These are phyloP conservation scores for Brachyrhaphis roseni DNA, from an alignment of 2,797 vertebrate species.

Conservation along the genomic window DNA sequence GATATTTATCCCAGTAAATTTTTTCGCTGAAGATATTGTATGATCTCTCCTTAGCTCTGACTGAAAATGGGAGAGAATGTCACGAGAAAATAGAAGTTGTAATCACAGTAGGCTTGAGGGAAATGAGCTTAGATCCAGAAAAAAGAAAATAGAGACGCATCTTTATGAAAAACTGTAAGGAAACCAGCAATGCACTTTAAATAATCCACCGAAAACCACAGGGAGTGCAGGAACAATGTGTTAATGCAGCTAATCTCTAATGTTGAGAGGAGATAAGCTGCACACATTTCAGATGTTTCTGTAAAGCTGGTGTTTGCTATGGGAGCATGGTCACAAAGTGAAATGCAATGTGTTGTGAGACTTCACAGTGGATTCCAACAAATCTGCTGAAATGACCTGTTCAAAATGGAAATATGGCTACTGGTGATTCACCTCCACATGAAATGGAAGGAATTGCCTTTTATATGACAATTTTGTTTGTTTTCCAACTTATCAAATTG, in stretches of 20 bases:
- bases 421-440: not conserved
- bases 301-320: slow-evolving; percentile 42
- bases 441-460: not conserved
- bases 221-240: slow-evolving; percentile 57
- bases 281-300: slow-evolving; percentile 37
- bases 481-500: not conserved
- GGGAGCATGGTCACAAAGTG: slow-evolving; percentile 52
- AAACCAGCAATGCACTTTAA: slow-evolving; percentile 60
- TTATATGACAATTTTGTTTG: not conserved
- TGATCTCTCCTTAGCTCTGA: slow-evolving; percentile 68
- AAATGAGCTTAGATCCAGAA: slow-evolving; percentile 58
- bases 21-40: slow-evolving; percentile 56
- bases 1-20: slow-evolving; percentile 72
- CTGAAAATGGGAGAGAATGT: slow-evolving; percentile 57
- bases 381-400: not conserved
- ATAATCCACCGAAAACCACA: slow-evolving; percentile 58
- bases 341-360: slow-evolving; percentile 40
- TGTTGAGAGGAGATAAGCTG: slow-evolving; percentile 50
- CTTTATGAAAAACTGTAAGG: slow-evolving; percentile 53
- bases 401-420: not conserved
- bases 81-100: slow-evolving; percentile 60
- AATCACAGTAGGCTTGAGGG: slow-evolving; percentile 74
- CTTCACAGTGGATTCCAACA: slow-evolving; percentile 25
- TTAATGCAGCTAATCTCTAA: slow-evolving; percentile 68
- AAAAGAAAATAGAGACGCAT: slow-evolving; percentile 43